Evolutionary conservation across 2,113 vertebrate species (phyloP).

Genomic region (Polyodon spathula): DNA sequence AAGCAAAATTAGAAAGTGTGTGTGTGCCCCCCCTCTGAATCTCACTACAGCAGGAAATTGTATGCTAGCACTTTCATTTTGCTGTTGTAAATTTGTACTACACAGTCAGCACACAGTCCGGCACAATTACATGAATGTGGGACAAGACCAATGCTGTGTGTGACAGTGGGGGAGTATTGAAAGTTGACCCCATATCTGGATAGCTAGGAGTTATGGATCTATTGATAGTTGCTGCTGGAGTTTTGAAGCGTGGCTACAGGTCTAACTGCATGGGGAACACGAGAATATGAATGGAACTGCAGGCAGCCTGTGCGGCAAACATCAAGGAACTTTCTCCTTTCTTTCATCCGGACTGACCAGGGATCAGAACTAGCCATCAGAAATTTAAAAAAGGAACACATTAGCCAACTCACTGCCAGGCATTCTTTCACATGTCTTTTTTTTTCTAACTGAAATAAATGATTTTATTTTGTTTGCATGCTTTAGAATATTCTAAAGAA

Average conservation of each 20-base stretch:
- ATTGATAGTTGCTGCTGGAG: conserved; percentile 57
- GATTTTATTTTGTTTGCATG: too few species aligned
- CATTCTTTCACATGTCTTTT: conserved; percentile 36
- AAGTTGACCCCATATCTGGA: conserved; percentile 75
- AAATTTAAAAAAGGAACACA: conserved; percentile 14
- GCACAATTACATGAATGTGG: conserved; percentile 63
- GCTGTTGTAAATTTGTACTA: conserved; percentile 74
- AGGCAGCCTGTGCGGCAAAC: conserved; percentile 49
- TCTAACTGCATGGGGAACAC: conserved; percentile 50
- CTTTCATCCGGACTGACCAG: conserved; percentile 49
- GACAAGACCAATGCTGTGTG: conserved; percentile 75
- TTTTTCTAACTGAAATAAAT: conserved; percentile 10
- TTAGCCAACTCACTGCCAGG: conserved; percentile 22
- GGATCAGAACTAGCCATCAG: conserved; percentile 47
- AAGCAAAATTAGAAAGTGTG: neutral
- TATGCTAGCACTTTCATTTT: conserved; percentile 86
- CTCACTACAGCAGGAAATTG: conserved; percentile 76
- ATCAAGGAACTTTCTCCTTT: conserved; percentile 59
- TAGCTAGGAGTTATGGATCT: conserved; percentile 64
- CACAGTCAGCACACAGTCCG: conserved; percentile 50
- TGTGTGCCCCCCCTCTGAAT: conserved; percentile 40
- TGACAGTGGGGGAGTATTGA: conserved; percentile 80
- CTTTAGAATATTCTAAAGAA: too few species aligned
- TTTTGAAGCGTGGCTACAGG: conserved; percentile 64
- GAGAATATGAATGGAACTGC: conserved; percentile 57